Evolutionary conservation across 2,888 invertebrate species (phyloP).

Genomic region (Cephus spinipes): DNA sequence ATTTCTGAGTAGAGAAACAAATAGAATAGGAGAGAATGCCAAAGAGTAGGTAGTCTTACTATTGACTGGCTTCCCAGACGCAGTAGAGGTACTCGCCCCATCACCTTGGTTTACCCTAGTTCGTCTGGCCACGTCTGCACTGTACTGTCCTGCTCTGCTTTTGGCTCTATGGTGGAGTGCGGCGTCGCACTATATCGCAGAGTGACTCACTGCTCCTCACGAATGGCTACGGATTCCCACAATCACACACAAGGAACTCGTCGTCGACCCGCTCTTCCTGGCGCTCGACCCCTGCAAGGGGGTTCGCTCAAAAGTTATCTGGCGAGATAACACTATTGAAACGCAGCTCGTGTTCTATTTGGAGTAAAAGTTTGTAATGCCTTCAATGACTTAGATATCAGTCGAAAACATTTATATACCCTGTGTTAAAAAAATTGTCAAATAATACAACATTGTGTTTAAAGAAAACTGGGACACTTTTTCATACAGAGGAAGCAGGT

Average conservation of each 20-base stretch:
- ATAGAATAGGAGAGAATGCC: not conserved
- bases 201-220: not conserved
- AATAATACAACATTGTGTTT: not conserved
- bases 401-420: not conserved
- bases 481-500: not conserved
- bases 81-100: not conserved
- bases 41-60: not conserved
- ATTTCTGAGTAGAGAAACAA: not conserved
- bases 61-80: not conserved
- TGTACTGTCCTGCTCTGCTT: not conserved
- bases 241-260: not conserved
- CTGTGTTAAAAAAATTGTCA: not conserved
- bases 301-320: not conserved
- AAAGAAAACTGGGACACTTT: not conserved
- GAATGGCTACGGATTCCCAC: not conserved
- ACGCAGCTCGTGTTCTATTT: not conserved
- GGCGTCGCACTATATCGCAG: not conserved
- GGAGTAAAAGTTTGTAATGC: not conserved
- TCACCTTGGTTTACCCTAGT: not conserved
- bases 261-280: not conserved
- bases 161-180: not conserved
- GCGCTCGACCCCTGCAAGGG: not conserved
- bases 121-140: not conserved
- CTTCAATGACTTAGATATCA: not conserved
- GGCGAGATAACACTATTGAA: not conserved